Conservation (phyloP, 2,113 vertebrate species). For the Notiomystis cincta region DNA sequence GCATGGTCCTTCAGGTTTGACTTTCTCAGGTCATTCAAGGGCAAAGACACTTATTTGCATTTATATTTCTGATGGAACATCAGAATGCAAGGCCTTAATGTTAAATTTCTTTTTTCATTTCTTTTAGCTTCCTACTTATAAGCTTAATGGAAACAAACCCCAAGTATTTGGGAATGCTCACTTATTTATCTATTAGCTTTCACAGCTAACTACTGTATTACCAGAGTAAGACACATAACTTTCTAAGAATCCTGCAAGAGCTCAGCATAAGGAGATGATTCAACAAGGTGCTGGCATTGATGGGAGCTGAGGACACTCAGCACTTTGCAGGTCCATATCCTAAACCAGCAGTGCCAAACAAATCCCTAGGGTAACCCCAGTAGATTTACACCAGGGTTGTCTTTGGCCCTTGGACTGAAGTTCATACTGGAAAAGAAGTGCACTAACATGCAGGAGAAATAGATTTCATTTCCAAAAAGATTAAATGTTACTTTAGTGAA, state of each 20-base stretch:
- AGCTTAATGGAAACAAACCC: constrained; percentile 8
- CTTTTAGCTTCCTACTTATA: neutral
- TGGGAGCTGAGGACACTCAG: neutral
- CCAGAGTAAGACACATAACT: neutral
- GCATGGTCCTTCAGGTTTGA: neutral
- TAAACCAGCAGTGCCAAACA: neutral
- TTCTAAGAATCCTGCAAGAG: neutral
- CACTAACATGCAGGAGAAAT: neutral
- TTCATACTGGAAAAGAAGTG: neutral
- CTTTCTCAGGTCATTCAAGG: neutral
- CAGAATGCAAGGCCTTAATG: neutral
- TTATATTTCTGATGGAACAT: neutral
- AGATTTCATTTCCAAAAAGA: neutral
- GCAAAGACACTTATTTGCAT: neutral
- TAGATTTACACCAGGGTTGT: neutral
- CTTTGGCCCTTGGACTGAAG: neutral
- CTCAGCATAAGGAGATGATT: neutral
- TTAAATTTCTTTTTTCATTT: neutral
- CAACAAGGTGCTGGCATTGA: neutral
- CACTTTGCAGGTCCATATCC: neutral
- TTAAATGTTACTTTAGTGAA: neutral
- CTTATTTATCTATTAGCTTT: constrained; percentile 11
- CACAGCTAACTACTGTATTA: neutral
- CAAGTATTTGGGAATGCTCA: neutral
- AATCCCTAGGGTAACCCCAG: neutral